Evolutionary conservation across 2,797 vertebrate species (phyloP), one percentile per base, ranked within the genome.

Genomic region (Pangasius sanitwongsei): DNA sequence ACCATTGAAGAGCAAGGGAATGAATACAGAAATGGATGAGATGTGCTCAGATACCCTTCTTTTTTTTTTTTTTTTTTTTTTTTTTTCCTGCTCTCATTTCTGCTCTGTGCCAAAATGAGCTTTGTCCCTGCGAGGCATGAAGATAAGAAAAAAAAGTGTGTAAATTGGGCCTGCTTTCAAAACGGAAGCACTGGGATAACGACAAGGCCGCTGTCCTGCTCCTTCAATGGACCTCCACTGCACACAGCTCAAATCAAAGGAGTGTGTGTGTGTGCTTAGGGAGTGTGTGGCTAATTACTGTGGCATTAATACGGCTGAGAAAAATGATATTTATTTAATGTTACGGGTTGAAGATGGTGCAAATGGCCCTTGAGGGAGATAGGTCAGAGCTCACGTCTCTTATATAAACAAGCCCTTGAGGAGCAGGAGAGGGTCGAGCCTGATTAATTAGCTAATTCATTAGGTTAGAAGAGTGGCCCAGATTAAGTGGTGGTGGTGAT

Each of bases 361-460:
- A 93, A 95, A 91, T 94, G 94, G 92, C 94, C 94, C 96, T 95
- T 91, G 93, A 96, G 94, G 93, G 89, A 95, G 92, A 94, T 94
- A 95, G 95, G 95, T 96, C 96, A 96, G 93, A 93, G 92, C 94
- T 92, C 91, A 92, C 91, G 91, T 93, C 94, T 90, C 94, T 93
- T 94, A 93, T 94, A 95, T 96, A 96, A 96, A 96, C 93, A 95
- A 95, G 95, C 95, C 95, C 95, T 96, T 96, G 94, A 94, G 94
- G 41, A 95, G 93, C 94, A 95, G 91, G 93, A 95, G 93, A 95
- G 94, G 94, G 94, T 93, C 93, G 93, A 94, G 93, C 93, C 95
- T 96, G 95, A 97, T 96, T 96, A 96, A 97, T 96, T 96, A 95
- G 94, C 92, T 96, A 95, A 96, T 96, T 96, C 95, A 96, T 96